phyloP scores from a whole-genome alignment of 2,888 invertebrate genomes.

The Amphiduros pacificus region DNA sequence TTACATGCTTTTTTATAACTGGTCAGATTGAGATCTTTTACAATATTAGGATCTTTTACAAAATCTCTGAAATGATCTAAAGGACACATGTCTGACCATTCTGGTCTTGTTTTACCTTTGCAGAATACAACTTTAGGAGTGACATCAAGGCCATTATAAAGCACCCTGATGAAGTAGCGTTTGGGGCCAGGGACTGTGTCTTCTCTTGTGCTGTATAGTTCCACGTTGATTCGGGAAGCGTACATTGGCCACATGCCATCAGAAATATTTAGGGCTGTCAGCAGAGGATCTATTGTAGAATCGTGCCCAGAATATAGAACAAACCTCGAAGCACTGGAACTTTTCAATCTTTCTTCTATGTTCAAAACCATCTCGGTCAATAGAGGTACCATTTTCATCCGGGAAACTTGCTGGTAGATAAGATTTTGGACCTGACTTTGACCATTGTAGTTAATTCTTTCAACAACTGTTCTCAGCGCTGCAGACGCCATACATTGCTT shows the following conservation, averaged over 20 bases:
- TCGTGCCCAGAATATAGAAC: constrained; percentile 90
- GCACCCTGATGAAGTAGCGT: constrained; percentile 75
- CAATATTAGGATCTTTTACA: neutral
- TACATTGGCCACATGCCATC: constrained; percentile 73
- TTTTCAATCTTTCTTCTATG: constrained; percentile 27
- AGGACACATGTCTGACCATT: neutral
- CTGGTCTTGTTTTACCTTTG: neutral
- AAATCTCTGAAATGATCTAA: neutral
- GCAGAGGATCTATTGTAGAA: constrained; percentile 82
- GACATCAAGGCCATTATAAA: constrained; percentile 72
- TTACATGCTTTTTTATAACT: neutral
- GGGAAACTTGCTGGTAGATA: constrained; percentile 64
- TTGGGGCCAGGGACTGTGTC: constrained; percentile 22
- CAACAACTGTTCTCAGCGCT: constrained; percentile 37
- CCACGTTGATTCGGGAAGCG: constrained; percentile 83
- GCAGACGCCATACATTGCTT: constrained; percentile 47
- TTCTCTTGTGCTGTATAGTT: constrained; percentile 69
- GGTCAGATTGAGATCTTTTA: neutral
- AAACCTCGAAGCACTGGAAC: constrained; percentile 66
- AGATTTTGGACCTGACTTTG: constrained; percentile 4
- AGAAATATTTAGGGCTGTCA: constrained; percentile 76
- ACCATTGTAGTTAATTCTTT: constrained; percentile 34
- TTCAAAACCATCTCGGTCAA: constrained; percentile 72
- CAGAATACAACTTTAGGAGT: neutral
- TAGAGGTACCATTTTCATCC: constrained; percentile 75